Percentiles rank a stretch among this genome's conserved stretches.
Evolutionary conservation across 1,140 invertebrate species (phyloP).

Genomic region (Ditylenchus dipsaci): DNA sequence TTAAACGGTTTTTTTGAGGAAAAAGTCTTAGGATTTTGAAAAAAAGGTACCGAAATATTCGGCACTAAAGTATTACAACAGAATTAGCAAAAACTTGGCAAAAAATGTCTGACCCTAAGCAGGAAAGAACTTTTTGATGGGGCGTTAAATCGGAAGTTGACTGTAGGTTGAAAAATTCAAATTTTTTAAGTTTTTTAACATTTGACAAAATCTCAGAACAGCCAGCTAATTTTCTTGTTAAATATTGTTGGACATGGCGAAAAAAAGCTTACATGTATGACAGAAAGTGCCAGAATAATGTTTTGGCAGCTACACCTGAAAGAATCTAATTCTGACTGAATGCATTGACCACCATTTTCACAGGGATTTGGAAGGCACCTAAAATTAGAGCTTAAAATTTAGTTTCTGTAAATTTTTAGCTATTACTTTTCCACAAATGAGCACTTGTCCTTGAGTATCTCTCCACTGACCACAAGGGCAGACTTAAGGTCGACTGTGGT

Average conservation of each 20-base stretch:
- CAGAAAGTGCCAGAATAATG: constrained; percentile 93
- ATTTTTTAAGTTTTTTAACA: neutral
- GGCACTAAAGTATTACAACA: no score
- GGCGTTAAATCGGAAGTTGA: neutral
- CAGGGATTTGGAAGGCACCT: constrained; percentile 95
- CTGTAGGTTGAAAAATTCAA: constrained; percentile 24
- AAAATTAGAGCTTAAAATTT: constrained; percentile 1
- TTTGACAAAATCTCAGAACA: no score
- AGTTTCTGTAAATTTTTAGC: neutral
- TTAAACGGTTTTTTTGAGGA: no score
- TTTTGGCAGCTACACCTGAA: constrained; percentile 84
- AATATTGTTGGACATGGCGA: constrained; percentile 4
- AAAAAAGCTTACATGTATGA: constrained; percentile 66
- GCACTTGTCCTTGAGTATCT: constrained; percentile 39
- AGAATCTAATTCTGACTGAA: constrained; percentile 76
- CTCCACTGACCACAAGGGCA: constrained; percentile 28
- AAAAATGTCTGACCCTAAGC: no score
- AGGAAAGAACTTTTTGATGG: no score
- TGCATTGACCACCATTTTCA: constrained; percentile 83
- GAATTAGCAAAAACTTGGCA: no score
- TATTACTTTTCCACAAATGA: constrained; percentile 34
- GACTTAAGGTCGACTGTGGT: constrained; percentile 50
- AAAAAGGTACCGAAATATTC: no score
- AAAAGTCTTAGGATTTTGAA: no score
- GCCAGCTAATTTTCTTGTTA: neutral